Base-by-base conservation (phyloP, 2,113 vertebrate genomes). In the Apus apus region DNA sequence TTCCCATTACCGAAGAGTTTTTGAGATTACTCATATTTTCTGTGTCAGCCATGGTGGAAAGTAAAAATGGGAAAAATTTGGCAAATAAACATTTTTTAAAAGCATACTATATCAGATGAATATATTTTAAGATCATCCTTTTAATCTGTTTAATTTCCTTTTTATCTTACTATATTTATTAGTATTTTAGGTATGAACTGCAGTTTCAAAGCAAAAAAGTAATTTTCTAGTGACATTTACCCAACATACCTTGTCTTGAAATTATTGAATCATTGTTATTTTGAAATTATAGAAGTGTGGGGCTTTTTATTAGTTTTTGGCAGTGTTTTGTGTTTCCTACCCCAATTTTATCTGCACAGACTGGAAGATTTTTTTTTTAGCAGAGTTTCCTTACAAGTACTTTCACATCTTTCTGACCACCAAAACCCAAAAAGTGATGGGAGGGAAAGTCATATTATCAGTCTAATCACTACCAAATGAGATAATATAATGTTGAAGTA, bases 291-390 rank as follows among this genome's bases (percentile, higher is more conserved):
- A 26, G 9, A 43, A 40, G 5, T 11, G 30, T 20, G 7, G 3
- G 1, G 2, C 0, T 1, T 40, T 40, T 56, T 56, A 38, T 65
- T 74, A 65, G 74, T 72, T 78, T 83, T 5, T 43, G 60, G 15
- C 53, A 13, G 3, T 4, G 1, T 0, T 3, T 36, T 71, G 2
- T 34, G 62, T 71, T n/a, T 50, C 14, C 13, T 13, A 9, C 72
- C 65, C 16, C 29, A 53, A 9, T 75, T 45, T 85, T 85, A 26
- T 79, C 32, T 17, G 2, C 22, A 62, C 18, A 57, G 8, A 7
- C 19, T n/a, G 30, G n/a, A 5, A 51, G 3, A 53, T 61, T 64
- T 81, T 64, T 21, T 67, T 70, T 40, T 58, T 46, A 32, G 18
- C 2, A 65, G 27, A 64, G 43, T 51, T 40, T 62, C 83, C 15